Evolutionary conservation across 2,113 vertebrate genomes (phyloP), one percentile per base, ranked within the genome.

Genomic region (Haemorhous mexicanus): DNA sequence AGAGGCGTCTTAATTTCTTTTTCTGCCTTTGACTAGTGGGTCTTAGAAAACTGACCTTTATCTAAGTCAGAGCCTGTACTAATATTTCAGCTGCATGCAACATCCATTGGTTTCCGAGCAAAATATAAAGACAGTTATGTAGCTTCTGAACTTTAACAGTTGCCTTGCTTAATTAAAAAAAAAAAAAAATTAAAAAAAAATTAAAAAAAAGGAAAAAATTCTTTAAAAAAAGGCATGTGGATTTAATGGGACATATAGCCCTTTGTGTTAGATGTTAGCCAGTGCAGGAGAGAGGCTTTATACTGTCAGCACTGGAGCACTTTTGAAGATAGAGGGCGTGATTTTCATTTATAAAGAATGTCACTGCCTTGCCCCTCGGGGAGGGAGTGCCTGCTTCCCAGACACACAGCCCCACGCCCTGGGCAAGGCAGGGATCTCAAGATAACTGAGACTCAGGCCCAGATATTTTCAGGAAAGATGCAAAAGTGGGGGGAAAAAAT

Each of bases 31-130:
- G 83, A 62, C 78, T 88, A 75, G 92, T 7, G 5, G 62, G 69
- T 94, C 80, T 80, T 96, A 96, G 94, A 66, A 96, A 95, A 79
- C 73, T 32, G 44, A 94, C 83, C 89, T 92, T 91, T 95, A 77
- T 64, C 59, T 68, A 92, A 96, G 97, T 91, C 73, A 90, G 88
- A 74, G 47, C 84, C 63, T 96, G 74, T 92, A 69, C 47, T 94
- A 79, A 63, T 94, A 55, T 94, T 94, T 96, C 84, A 92, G 91
- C 81, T 97, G 97, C 97, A 97, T 96, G 96, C 84, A 28, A 90
- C 87, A 83, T 90, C 86, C 91, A 87, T 97, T 88, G 93, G 84
- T 94, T 97, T 96, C 83, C 90, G 73, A 90, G 94, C 94, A 96
- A 97, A 95, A 94, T 95, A 91, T 72, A 66, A 81, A 95, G 63